Evolutionary conservation across 37 sponge, comb jelly and placozoan genomes (phyloP).

Genomic region (Halichondria panicea): DNA sequence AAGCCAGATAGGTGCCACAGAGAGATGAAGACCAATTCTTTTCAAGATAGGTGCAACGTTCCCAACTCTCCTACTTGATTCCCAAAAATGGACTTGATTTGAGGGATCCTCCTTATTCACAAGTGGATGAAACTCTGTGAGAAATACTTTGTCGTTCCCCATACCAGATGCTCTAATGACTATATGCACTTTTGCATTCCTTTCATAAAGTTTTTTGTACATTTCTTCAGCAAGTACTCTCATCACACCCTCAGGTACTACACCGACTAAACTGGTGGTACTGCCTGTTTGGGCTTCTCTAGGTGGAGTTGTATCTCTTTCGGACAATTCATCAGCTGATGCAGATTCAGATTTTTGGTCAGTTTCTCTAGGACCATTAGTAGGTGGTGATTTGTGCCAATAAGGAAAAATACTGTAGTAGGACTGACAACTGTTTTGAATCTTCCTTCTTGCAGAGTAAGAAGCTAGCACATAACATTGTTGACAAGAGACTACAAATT

Average conservation of each 20-base stretch:
- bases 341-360: no score
- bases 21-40: neutral
- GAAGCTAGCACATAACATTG: neutral
- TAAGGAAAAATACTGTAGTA: slow-evolving; percentile 12
- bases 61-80: neutral
- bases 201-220: neutral
- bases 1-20: neutral
- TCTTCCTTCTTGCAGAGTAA: neutral
- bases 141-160: neutral
- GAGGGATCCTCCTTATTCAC: neutral
- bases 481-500: slow-evolving; percentile 24
- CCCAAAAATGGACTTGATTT: slow-evolving; percentile 25
- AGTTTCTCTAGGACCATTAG: neutral
- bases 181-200: slow-evolving; percentile 1
- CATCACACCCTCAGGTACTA: no score
- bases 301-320: no score
- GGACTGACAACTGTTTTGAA: neutral
- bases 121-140: neutral
- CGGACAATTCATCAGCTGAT: no score
- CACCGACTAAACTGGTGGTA: no score
- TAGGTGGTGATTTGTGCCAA: neutral
- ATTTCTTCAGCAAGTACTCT: neutral
- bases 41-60: neutral
- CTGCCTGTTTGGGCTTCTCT: no score
- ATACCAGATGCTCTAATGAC: neutral